phyloP scores from a whole-genome alignment of 2,113 vertebrate genomes.

The Numida meleagris region DNA sequence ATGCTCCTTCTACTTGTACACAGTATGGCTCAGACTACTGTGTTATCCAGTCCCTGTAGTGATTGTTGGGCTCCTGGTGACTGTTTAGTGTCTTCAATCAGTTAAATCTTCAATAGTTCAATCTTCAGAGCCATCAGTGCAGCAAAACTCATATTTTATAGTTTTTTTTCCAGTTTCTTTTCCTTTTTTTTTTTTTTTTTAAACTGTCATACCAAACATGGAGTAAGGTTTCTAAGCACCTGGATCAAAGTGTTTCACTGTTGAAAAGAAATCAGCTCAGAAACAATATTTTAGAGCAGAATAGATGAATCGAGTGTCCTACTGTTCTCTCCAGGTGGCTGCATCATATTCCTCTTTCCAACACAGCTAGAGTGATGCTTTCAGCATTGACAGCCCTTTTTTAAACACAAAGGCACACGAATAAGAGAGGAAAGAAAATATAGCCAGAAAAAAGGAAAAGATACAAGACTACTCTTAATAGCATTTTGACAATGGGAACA shows the following conservation, averaged over 20 bases:
- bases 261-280: not conserved
- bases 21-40: constrained; percentile 8
- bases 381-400: not conserved
- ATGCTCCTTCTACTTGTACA: constrained; percentile 38
- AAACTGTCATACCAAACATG: not conserved
- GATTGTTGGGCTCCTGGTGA: constrained; percentile 1
- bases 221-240: not conserved
- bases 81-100: not conserved
- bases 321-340: not conserved
- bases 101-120: no score
- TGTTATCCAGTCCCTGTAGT: constrained; percentile 1
- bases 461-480: not conserved
- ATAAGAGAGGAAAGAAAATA: not conserved
- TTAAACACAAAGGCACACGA: not conserved
- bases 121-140: not conserved
- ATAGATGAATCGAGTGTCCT: not conserved
- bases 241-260: not conserved
- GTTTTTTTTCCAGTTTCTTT: not conserved
- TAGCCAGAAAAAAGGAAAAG: not conserved
- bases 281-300: not conserved
- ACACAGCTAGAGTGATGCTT: not conserved
- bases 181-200: not conserved
- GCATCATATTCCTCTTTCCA: not conserved
- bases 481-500: not conserved
- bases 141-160: not conserved